phyloP scores from a whole-genome alignment of 2,113 vertebrate genomes.

The Mesitornis unicolor region DNA sequence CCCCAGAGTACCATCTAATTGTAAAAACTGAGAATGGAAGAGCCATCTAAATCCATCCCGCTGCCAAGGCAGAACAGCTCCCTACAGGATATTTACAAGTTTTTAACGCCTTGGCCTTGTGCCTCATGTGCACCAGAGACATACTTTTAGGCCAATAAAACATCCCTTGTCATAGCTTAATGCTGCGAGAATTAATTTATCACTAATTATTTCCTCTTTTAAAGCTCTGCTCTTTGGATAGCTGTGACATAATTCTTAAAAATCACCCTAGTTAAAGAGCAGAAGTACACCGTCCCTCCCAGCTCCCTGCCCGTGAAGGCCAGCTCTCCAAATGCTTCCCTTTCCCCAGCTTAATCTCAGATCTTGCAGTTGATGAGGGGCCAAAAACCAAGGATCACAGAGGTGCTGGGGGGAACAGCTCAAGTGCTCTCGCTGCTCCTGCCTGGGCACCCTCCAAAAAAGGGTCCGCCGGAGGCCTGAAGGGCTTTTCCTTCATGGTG shows the following conservation, averaged over 20 bases:
- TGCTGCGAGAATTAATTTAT: slow-evolving; percentile 54
- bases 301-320: neutral
- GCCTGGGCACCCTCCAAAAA: fast-evolving
- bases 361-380: neutral
- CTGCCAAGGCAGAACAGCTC: slow-evolving; percentile 9
- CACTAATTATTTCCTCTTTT: slow-evolving; percentile 54
- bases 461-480: neutral
- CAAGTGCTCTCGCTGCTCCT: fast-evolving
- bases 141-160: slow-evolving; percentile 37
- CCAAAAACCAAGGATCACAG: neutral
- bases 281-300: neutral
- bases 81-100: slow-evolving; percentile 42
- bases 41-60: slow-evolving; percentile 32
- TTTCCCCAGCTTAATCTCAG: neutral
- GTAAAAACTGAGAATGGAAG: slow-evolving; percentile 34
- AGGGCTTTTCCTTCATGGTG: neutral
- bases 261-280: neutral
- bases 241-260: slow-evolving; percentile 29
- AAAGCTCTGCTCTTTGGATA: slow-evolving; percentile 39
- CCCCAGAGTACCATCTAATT: slow-evolving; percentile 9
- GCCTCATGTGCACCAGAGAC: slow-evolving; percentile 26
- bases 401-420: neutral
- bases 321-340: neutral
- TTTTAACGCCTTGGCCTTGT: slow-evolving; percentile 47
- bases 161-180: slow-evolving; percentile 41